These are phyloP conservation scores for Serranus cabrilla DNA, from an alignment of 2,797 vertebrate genomes.

Conservation along the genomic window DNA sequence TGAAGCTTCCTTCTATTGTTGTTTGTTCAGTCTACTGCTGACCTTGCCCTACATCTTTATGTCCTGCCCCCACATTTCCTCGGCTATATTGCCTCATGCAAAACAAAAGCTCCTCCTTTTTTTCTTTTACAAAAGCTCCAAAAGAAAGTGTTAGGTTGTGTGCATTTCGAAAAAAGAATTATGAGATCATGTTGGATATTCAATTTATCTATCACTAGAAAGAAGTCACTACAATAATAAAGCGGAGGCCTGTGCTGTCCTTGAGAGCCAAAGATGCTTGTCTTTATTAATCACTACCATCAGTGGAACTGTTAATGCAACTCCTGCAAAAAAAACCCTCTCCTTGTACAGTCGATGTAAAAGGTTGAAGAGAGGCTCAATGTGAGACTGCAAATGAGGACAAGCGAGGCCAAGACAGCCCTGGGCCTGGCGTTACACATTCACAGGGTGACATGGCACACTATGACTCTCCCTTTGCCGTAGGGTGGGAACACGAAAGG, in stretches of 20 bases:
- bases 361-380: conserved; percentile 76
- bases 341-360: conserved; percentile 66
- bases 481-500: conserved; percentile 73
- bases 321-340: conserved; percentile 51
- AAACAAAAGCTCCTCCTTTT: not conserved
- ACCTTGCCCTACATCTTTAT: not conserved
- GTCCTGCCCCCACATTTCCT: not conserved
- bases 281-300: conserved; percentile 60
- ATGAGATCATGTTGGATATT: not conserved
- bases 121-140: not conserved
- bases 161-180: not conserved
- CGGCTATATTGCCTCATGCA: not conserved
- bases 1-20: not conserved
- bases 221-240: conserved; percentile 18
- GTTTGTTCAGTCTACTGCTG: not conserved
- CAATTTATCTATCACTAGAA: conserved; percentile 18
- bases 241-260: conserved; percentile 35
- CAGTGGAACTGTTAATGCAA: conserved; percentile 60
- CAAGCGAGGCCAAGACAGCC: conserved; percentile 74
- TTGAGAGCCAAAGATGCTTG: conserved; percentile 53
- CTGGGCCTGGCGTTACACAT: conserved; percentile 73
- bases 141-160: not conserved
- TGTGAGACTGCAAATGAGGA: conserved; percentile 78
- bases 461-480: conserved; percentile 78
- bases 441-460: conserved; percentile 83